Evolutionary conservation across 2,113 vertebrate species (phyloP), one percentile per base, ranked within the genome.

Genomic region (Sceloporus undulatus): DNA sequence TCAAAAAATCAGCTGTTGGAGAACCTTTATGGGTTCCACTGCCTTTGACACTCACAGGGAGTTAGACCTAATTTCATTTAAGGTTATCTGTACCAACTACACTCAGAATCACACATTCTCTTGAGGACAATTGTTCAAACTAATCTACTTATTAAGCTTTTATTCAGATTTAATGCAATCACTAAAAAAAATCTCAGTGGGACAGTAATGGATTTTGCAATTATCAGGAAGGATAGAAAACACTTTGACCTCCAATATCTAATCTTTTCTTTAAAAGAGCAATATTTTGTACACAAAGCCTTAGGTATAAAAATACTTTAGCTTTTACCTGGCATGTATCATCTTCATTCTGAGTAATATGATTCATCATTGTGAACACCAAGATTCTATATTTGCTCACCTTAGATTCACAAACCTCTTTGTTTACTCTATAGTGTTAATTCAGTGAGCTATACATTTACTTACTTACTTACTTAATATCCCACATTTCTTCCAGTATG

Each of bases 81-180:
- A 96, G 96, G 96, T 96, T 97, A 96, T 96, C 96, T 96, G 92
- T 81, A 94, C 94, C 89, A 94, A 94, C 82, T 94, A 94, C 62
- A 83, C 86, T 93, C 87, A 48, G 92, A 96, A 95, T 94, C 95
- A 95, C 95, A 95, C 93, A 94, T 91, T 89, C 97, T 97, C 97
- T 89, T 76, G 97, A 96, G 96, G 83, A 94, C 95, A 93, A 96
- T 96, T 97, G 95, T 97, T 97, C 95, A 94, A 96, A 95, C 94
- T 96, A 96, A 96, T 96, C 96, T 95, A 95, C 94, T 97, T 96
- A 96, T 95, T 97, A 96, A 91, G 94, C 93, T 97, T 96, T 97
- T 97, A 96, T 96, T 96, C 96, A 90, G 92, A 94, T 96, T 96
- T 93, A 96, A 93, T 93, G 90, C 85, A 95, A 91, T 81, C 90